Base-by-base conservation (phyloP, 1,140 invertebrate species). In the Trichonephila clavipes region DNA sequence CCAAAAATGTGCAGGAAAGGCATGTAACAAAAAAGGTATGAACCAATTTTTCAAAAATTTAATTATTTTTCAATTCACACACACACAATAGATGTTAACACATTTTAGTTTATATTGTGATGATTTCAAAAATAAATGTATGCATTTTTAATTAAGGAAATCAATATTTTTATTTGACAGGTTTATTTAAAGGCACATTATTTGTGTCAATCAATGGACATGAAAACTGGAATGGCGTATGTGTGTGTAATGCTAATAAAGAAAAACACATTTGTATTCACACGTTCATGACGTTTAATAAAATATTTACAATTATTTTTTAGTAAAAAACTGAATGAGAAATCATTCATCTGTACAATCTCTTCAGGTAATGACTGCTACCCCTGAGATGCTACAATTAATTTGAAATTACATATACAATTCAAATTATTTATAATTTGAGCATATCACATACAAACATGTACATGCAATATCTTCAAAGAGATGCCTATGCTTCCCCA, bases 381-480 rank as follows among this genome's bases (percentile, higher is more conserved):
- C 51, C 92, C 92, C 88, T 90, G 88, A 90, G 88, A 90, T 90
- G 59, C 88, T 90, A 85, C 93, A 85, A 69, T 89, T 77, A 94
- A 85, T 90, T 89, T 85, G 61, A 94, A 90, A 72, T 40, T 59
- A 88, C 94, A 94, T 95, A 69, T 69, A 96, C 96, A 92, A 51
- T 51, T 51, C 51, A 51, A 51, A 51, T 51, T 77, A 88, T 62
- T 92, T 92, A 92, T 82, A 92, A 59, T 88, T 93, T 93, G 92
- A 93, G 92, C 92, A 88, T 93, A 93, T 93, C 92, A 93, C 92
- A 93, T 81, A 92, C 69, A 87, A 34, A 92, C 51, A 87, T 62
- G 61, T 88, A 93, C 66, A 81, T 93, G 87, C 92, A 93, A 86
- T 86, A 64, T 87, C 59, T 61, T 40, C n/a, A 28, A 66, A 88